Percentiles rank a stretch among this genome's conserved stretches.
These are phyloP conservation scores for Pipra filicauda DNA, from an alignment of 2,113 vertebrate species.

Conservation along the genomic window DNA sequence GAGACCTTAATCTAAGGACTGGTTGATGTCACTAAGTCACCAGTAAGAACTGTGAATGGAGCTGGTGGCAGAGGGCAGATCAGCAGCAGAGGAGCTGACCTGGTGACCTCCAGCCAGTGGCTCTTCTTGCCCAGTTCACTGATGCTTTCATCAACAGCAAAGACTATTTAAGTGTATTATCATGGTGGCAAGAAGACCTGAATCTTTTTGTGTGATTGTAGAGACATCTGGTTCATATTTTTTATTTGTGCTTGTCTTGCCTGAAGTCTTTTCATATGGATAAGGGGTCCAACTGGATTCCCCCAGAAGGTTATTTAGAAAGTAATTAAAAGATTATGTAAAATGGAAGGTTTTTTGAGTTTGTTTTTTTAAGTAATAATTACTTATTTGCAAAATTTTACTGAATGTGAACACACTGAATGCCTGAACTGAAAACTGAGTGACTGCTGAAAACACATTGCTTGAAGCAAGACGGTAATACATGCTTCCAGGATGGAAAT, in stretches of 20 bases:
- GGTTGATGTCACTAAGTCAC: not conserved
- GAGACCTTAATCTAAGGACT: not conserved
- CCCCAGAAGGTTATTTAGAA: not conserved
- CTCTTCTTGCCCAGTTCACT: not conserved
- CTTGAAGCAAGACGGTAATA: not conserved
- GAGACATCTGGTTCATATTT: not conserved
- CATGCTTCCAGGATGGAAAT: not conserved
- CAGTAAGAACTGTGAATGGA: not conserved
- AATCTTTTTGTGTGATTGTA: not conserved
- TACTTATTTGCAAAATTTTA: not conserved
- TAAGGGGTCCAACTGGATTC: not conserved
- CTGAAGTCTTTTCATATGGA: not conserved
- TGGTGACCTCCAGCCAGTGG: not conserved
- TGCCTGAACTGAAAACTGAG: not conserved
- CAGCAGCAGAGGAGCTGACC: not conserved
- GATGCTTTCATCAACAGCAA: not conserved
- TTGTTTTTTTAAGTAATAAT: rapidly evolving
- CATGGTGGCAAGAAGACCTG: not conserved
- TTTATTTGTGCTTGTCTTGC: not conserved
- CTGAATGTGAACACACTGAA: not conserved
- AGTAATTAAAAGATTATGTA: not conserved
- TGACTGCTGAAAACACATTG: not conserved
- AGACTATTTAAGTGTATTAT: not conserved
- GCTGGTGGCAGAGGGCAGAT: not conserved
- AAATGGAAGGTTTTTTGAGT: rapidly evolving